These are phyloP conservation scores for Tetranychus piercei DNA, from an alignment of 2,888 invertebrate genomes.

Conservation along the genomic window DNA sequence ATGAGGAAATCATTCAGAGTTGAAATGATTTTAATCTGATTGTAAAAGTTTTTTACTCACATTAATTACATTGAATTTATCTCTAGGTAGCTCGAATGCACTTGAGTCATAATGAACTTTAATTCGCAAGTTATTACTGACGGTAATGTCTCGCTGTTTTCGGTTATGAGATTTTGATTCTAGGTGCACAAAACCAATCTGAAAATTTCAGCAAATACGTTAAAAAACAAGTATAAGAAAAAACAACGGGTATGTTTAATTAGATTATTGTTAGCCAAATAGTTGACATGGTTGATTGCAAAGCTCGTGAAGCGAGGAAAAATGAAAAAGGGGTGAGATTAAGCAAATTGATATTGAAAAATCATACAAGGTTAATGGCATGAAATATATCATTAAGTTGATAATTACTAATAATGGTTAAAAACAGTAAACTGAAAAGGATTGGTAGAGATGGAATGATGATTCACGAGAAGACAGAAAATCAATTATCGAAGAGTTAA, in stretches of 20 bases:
- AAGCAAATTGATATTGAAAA: not conserved
- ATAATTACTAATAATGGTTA: not conserved
- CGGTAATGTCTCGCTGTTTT: not conserved
- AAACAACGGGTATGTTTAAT: not conserved
- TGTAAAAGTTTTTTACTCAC: constrained; percentile 44
- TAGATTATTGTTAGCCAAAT: not conserved
- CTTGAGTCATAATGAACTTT: constrained; percentile 68
- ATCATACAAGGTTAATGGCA: not conserved
- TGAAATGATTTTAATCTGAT: not conserved
- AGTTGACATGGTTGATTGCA: not conserved
- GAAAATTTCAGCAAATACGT: not conserved
- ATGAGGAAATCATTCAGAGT: not conserved
- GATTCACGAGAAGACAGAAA: too few species aligned
- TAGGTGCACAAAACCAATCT: not conserved
- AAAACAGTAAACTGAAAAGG: not conserved
- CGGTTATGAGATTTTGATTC: not conserved
- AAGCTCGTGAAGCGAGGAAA: too few species aligned
- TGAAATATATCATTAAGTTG: not conserved
- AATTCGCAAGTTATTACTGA: constrained; percentile 43
- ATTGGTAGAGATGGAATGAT: too few species aligned
- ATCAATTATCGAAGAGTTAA: not conserved
- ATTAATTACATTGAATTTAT: constrained; percentile 69
- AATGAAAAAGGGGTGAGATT: not conserved
- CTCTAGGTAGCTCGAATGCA: constrained; percentile 60
- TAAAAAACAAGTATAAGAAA: not conserved